Conservation (phyloP, 2,113 vertebrate species). For the Manacus vitellinus region DNA sequence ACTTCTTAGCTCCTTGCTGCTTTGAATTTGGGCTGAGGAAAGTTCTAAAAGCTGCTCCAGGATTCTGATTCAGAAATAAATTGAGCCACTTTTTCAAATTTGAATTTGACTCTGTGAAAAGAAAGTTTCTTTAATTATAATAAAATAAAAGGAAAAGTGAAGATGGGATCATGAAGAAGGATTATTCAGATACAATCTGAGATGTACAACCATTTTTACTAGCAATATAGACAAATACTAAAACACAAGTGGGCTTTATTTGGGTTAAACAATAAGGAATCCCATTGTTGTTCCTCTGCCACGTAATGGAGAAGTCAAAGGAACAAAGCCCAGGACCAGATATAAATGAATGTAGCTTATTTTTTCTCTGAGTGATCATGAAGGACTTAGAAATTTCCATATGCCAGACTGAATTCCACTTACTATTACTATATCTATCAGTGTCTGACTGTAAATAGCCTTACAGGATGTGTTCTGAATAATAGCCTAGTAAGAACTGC, state of each 20-base stretch:
- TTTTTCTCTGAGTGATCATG: background rate
- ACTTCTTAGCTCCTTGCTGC: background rate
- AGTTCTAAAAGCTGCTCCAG: background rate
- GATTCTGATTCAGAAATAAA: background rate
- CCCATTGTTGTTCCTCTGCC: background rate
- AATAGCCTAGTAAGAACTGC: background rate
- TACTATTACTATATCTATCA: fast-evolving
- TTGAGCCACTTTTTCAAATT: background rate
- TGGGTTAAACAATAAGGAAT: background rate
- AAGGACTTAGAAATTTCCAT: background rate
- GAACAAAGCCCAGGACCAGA: background rate
- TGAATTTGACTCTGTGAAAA: background rate
- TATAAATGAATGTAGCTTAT: background rate
- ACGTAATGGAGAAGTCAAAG: background rate
- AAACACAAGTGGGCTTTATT: background rate
- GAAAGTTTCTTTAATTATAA: background rate
- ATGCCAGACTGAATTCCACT: background rate
- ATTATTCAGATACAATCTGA: background rate
- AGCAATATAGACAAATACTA: background rate
- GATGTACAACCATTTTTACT: background rate
- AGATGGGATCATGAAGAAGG: background rate
- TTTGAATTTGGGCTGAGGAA: background rate
- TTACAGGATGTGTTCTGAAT: background rate
- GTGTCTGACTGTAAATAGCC: background rate
- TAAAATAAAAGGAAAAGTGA: background rate